Conservation (phyloP, 2,888 invertebrate genomes). For the Pseudococcus jackbeardsleyi region DNA sequence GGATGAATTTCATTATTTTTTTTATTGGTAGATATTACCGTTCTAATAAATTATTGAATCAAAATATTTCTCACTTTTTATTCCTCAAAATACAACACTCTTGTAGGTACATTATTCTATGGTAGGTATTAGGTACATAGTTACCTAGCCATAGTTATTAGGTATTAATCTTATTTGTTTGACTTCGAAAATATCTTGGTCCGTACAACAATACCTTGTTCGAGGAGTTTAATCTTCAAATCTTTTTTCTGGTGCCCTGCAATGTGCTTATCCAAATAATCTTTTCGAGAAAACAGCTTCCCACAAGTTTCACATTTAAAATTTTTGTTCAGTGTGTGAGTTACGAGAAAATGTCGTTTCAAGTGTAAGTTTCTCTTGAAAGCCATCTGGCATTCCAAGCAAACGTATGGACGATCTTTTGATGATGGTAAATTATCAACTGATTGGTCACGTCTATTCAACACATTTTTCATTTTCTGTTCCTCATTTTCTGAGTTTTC, state of each 20-base stretch:
- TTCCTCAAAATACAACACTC: too few relatives aligned
- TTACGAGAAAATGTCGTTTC: slow-evolving; percentile 54
- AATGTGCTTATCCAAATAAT: slow-evolving; percentile 62
- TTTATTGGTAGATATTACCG: not conserved
- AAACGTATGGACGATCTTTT: slow-evolving; percentile 52
- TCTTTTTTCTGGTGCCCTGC: slow-evolving; percentile 43
- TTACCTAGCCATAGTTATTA: not conserved
- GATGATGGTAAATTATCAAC: not conserved
- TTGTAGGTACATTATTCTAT: too few relatives aligned
- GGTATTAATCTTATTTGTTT: slow-evolving; percentile 6
- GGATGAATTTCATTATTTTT: not conserved
- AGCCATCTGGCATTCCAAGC: slow-evolving; percentile 47
- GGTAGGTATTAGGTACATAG: not conserved
- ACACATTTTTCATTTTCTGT: not conserved
- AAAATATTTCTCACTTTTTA: not conserved
- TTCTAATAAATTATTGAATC: not conserved
- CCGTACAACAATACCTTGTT: slow-evolving; percentile 61
- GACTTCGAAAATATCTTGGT: slow-evolving; percentile 53
- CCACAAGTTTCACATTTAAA: slow-evolving; percentile 52
- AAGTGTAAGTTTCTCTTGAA: slow-evolving; percentile 60
- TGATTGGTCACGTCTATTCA: not conserved
- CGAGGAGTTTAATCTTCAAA: slow-evolving; percentile 55
- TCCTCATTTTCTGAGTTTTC: not conserved
- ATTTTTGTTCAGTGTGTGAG: slow-evolving; percentile 48
- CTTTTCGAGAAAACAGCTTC: slow-evolving; percentile 59